Evolutionary conservation across 2,888 invertebrate species (phyloP), one percentile per base, ranked within the genome.

Genomic region (Agrotis ipsilon): DNA sequence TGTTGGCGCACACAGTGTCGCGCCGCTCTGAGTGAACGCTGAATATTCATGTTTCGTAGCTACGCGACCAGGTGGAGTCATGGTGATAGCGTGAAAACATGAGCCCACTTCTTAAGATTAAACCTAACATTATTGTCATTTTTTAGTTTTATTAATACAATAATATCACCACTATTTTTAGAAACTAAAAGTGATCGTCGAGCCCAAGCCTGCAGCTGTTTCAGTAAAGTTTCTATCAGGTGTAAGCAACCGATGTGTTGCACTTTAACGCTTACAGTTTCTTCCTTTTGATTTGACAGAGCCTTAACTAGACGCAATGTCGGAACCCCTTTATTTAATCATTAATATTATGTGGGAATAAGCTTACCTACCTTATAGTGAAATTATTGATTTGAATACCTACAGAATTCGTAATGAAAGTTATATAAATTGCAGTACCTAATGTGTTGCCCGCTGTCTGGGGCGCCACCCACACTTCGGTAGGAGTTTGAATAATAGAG

Each of bases 401-500:
- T n/a, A 13, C 13, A 32, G 9, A 9, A 46, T 32, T 75, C 13
- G 45, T 19, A 55, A 73, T 14, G 0, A 7, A 18, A 32, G 19
- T 49, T 14, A 27, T 27, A 19, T 5, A 0, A 16, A 3, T 0
- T 32, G 21, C 45, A 21, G 18, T 6, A 45, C 43, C 1, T 6
- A 18, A 1, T n/a, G 7, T 39, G 32, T 5, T 13, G 24, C 2
- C 19, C 72, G 72, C 69, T 46, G 1, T 21, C 14, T 72, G 39
- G 68, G 60, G 2, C 19, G 7, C 76, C 68, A 7, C 66, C 6
- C 68, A 14, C 43, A 18, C 27, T 49, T 54, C 21, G 52, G 46
- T 54, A 68, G 69, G 65, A 73, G 74, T 75, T 80, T 79, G 78
- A 86, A 86, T 83, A 86, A 86, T 85, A 83, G 74, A 80, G 76